These are phyloP conservation scores for Protonemura montana DNA, from an alignment of 2,888 invertebrate species.

Conservation along the genomic window DNA sequence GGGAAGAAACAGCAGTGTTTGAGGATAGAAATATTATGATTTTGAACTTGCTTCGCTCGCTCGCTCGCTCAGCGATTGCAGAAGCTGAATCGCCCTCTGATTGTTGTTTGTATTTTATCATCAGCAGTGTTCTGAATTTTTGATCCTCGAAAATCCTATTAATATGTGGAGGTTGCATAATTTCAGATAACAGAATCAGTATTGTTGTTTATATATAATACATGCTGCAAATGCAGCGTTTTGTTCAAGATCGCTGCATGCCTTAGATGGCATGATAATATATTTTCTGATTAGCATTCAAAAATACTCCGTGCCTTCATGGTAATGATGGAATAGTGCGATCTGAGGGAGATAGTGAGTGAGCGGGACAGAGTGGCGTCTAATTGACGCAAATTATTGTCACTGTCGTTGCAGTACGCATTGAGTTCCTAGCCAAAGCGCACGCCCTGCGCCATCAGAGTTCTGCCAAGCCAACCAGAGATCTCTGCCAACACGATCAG, in stretches of 20 bases:
- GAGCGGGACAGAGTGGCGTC: not conserved
- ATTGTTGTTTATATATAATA: not conserved
- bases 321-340: too few species aligned
- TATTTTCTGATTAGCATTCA: not conserved
- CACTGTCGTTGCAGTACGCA: not conserved
- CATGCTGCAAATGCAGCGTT: not conserved
- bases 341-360: not conserved
- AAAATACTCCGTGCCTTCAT: not conserved
- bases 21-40: too few species aligned
- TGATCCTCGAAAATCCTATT: too few species aligned
- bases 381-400: not conserved
- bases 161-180: not conserved
- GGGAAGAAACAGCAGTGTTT: too few species aligned
- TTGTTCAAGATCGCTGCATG: not conserved
- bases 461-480: not conserved
- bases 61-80: too few species aligned
- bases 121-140: too few species aligned
- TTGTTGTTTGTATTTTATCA: too few species aligned
- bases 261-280: not conserved
- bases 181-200: not conserved
- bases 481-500: not conserved
- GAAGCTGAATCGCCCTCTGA: too few species aligned
- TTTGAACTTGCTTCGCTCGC: too few species aligned
- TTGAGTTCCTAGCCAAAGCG: not conserved
- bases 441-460: not conserved